Percentiles rank a stretch among this genome's conserved stretches.
These are phyloP conservation scores for Laupala kohalensis DNA, from an alignment of 1,140 invertebrate species.

Conservation along the genomic window DNA sequence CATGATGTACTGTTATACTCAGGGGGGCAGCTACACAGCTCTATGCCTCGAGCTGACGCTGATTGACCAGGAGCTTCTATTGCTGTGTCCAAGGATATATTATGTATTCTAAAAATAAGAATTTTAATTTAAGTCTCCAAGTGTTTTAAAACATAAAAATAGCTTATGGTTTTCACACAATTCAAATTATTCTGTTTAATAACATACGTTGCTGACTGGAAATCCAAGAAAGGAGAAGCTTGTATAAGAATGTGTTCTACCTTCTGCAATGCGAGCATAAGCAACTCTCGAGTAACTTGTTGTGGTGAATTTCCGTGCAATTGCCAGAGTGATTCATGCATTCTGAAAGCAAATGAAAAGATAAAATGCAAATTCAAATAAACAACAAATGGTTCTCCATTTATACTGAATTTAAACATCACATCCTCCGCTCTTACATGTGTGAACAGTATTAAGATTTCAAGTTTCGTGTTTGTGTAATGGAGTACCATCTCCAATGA, in stretches of 20 bases:
- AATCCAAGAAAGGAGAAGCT: slow-evolving; percentile 55
- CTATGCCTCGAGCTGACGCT: slow-evolving; percentile 63
- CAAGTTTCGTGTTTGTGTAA: too few species aligned
- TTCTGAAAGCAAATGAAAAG: slow-evolving; percentile 28
- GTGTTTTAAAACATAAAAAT: too few species aligned
- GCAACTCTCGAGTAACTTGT: slow-evolving; percentile 51
- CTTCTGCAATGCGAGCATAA: slow-evolving; percentile 85
- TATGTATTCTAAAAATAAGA: slow-evolving; percentile 30
- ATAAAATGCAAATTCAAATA: slow-evolving; percentile 16
- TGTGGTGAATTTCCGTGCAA: slow-evolving; percentile 42
- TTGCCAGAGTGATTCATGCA: slow-evolving; percentile 51
- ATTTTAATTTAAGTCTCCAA: neutral
- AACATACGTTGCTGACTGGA: slow-evolving; percentile 44
- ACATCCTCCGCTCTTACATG: too few species aligned
- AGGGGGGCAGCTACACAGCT: slow-evolving; percentile 72
- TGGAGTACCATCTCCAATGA: too few species aligned
- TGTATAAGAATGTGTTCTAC: slow-evolving; percentile 66
- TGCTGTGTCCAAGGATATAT: slow-evolving; percentile 74
- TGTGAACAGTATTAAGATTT: too few species aligned
- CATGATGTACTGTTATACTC: slow-evolving; percentile 71
- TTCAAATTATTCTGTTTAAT: slow-evolving; percentile 8
- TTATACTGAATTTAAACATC: too few species aligned
- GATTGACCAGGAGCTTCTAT: slow-evolving; percentile 43
- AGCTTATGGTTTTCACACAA: too few species aligned
- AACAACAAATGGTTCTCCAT: too few species aligned